A percentile compares a stretch with the other conserved stretches of the same genome.
phyloP scores from a whole-genome alignment of 2,888 invertebrate genomes.

The Nesidiocoris tenuis region DNA sequence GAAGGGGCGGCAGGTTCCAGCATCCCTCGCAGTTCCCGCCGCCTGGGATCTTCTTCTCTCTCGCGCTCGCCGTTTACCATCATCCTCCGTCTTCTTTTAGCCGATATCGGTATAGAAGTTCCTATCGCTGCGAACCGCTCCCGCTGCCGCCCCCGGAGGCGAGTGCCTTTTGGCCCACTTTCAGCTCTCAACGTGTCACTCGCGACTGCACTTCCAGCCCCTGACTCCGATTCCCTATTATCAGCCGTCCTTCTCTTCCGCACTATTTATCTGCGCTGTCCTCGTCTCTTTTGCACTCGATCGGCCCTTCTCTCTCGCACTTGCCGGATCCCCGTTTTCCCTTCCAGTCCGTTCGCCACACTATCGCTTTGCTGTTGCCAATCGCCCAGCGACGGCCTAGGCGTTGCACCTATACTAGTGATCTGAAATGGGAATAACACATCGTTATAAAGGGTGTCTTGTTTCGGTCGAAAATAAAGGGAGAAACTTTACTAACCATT shows the following conservation, averaged over 20 bases:
- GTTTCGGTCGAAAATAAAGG: no score
- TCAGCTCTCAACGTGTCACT: not conserved
- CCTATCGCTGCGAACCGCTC: not conserved
- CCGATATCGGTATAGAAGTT: not conserved
- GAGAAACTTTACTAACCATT: no score
- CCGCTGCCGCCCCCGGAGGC: not conserved
- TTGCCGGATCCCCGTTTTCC: no score
- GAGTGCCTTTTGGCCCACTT: not conserved
- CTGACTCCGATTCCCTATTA: not conserved
- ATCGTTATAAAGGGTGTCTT: no score
- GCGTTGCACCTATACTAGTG: no score
- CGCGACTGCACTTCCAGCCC: not conserved
- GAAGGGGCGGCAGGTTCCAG: constrained; percentile 14
- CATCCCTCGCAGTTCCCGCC: constrained; percentile 17
- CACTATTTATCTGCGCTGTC: not conserved
- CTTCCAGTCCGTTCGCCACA: no score
- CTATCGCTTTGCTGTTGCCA: no score
- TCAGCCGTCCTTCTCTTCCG: not conserved
- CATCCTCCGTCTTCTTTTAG: not conserved
- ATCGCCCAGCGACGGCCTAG: no score
- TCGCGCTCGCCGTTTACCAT: not conserved
- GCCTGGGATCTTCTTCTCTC: not conserved
- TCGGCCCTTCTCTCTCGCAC: no score
- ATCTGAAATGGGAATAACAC: no score
- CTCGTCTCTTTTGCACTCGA: not conserved